Percentiles rank a stretch among this genome's conserved stretches.
phyloP scores from a whole-genome alignment of 2,113 vertebrate genomes.

The Steatornis caripensis region DNA sequence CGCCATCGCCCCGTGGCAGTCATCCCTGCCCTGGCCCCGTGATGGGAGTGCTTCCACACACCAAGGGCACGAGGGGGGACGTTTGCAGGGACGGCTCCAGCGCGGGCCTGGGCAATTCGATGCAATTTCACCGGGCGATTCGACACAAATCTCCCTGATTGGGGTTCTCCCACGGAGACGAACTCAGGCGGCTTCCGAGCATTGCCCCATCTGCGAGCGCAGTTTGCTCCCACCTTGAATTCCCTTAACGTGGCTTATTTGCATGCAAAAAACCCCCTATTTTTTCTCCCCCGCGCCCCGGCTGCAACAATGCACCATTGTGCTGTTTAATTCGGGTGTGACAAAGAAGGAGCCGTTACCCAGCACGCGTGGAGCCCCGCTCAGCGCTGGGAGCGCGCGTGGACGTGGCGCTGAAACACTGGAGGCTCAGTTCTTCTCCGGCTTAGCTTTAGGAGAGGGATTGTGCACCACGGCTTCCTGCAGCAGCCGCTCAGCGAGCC shows the following conservation, averaged over 20 bases:
- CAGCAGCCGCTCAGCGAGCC: background rate
- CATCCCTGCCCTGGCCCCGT: rapidly evolving
- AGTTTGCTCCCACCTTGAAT: background rate
- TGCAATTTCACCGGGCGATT: too few relatives aligned
- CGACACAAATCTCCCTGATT: background rate
- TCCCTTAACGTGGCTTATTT: background rate
- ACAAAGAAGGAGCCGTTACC: background rate
- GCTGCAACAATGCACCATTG: background rate
- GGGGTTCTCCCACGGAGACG: background rate
- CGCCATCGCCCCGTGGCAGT: background rate
- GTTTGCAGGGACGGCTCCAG: background rate
- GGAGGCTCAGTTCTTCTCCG: background rate
- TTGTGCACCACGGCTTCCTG: background rate
- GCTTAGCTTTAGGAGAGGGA: background rate
- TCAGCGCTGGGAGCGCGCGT: background rate
- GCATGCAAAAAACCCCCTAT: background rate
- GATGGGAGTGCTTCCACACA: background rate
- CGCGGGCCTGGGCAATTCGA: background rate
- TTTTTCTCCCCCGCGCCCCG: background rate
- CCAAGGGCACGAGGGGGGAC: background rate
- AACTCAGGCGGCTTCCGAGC: background rate
- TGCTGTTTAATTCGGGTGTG: background rate
- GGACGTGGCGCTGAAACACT: background rate
- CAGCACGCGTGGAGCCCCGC: background rate
- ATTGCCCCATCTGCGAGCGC: rapidly evolving